These are phyloP conservation scores for Panopea generosa DNA, from an alignment of 2,888 invertebrate species.

Conservation along the genomic window DNA sequence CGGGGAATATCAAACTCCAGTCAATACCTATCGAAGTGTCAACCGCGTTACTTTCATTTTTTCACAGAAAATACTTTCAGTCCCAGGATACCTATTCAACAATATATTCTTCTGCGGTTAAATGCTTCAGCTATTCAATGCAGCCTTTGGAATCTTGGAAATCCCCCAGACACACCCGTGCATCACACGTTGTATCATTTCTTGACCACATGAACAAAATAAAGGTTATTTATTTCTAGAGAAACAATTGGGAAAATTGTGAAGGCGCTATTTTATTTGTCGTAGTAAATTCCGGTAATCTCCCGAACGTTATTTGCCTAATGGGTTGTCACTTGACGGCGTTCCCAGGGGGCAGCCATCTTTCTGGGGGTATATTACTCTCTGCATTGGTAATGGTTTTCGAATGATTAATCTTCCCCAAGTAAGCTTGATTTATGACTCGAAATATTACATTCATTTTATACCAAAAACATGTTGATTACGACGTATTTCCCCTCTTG, in stretches of 20 bases:
- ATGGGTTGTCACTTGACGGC: conserved; percentile 57
- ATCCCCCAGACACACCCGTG: conserved; percentile 14
- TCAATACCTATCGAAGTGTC: too few species aligned
- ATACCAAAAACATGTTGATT: conserved; percentile 4
- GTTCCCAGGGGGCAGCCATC: conserved; percentile 36
- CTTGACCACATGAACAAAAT: conserved; percentile 53
- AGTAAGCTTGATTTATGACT: conserved; percentile 24
- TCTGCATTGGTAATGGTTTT: conserved; percentile 19
- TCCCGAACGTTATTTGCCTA: conserved; percentile 49
- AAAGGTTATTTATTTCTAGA: conserved; percentile 45
- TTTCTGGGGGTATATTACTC: conserved; percentile 21
- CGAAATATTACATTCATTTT: not conserved
- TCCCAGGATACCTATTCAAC: not conserved
- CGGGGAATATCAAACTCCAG: too few species aligned
- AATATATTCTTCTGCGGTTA: conserved; percentile 26
- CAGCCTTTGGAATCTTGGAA: conserved; percentile 1
- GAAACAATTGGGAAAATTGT: conserved; percentile 50
- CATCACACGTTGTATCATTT: conserved; percentile 38
- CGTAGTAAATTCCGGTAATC: conserved; percentile 43
- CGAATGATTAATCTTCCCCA: conserved; percentile 26
- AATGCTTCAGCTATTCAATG: conserved; percentile 2
- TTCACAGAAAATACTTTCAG: not conserved
- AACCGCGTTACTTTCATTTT: not conserved
- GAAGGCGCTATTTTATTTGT: conserved; percentile 58
- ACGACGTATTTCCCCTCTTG: not conserved